Percentiles rank a stretch among this genome's conserved stretches.
Evolutionary conservation across 2,797 vertebrate species (phyloP).

Genomic region (Hemibagrus guttatus): DNA sequence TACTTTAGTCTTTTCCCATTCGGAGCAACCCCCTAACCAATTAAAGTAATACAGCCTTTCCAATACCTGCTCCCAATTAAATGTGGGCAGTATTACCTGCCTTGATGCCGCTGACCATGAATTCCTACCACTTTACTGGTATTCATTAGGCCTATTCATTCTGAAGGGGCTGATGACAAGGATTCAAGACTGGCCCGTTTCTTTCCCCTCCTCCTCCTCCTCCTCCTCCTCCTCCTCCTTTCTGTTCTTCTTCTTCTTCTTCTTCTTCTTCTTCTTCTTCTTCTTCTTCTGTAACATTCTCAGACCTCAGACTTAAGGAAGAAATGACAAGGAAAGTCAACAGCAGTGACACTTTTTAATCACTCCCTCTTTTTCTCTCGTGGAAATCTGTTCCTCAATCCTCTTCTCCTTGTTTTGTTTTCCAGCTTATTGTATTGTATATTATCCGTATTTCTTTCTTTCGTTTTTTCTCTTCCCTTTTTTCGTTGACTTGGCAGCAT

Average conservation of each 20-base stretch:
- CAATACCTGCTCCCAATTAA: constrained; percentile 95
- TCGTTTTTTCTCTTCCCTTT: constrained; percentile 49
- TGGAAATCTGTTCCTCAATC: constrained; percentile 61
- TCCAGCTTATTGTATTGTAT: constrained; percentile 62
- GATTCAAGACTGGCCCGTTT: constrained; percentile 83
- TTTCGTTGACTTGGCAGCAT: constrained; percentile 76
- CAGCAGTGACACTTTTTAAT: constrained; percentile 71
- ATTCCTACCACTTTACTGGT: constrained; percentile 85
- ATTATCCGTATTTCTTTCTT: constrained; percentile 47
- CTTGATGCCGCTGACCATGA: constrained; percentile 89
- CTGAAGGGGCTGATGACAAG: constrained; percentile 81
- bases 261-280: background rate
- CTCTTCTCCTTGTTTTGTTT: constrained; percentile 72
- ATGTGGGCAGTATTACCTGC: constrained; percentile 96
- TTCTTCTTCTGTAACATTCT: constrained; percentile 16
- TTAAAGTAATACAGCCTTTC: constrained; percentile 92
- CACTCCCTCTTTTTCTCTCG: constrained; percentile 2
- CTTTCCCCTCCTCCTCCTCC: background rate
- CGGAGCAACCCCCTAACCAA: constrained; percentile 90
- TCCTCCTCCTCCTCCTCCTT: constrained; percentile 62
- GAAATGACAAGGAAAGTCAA: constrained; percentile 73
- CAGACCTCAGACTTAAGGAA: constrained; percentile 30
- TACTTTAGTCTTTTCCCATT: constrained; percentile 97
- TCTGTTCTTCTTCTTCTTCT: constrained; percentile 34
- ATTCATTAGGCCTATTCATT: constrained; percentile 98